phyloP scores from a whole-genome alignment of 2,888 invertebrate genomes.

The Listrodromus nycthemerus region DNA sequence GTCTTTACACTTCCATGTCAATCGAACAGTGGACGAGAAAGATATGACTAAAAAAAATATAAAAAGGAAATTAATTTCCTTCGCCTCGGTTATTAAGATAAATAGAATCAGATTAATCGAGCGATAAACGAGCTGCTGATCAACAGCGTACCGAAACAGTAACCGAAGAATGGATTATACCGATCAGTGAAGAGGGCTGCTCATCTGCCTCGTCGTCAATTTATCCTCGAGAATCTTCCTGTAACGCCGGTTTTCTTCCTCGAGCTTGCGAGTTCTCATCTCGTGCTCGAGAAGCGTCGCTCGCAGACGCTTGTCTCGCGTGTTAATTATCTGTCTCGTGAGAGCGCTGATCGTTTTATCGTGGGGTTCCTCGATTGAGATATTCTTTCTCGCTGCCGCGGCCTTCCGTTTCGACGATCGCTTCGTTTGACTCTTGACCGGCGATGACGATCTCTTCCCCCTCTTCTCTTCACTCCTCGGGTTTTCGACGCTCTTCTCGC shows the following conservation, averaged over 20 bases:
- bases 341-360: constrained; percentile 15
- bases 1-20: too few species aligned
- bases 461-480: not conserved
- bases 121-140: not conserved
- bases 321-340: constrained; percentile 32
- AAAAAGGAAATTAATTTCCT: not conserved
- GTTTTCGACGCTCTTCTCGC: not conserved
- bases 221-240: constrained; percentile 46
- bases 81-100: not conserved
- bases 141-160: not conserved
- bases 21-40: too few species aligned
- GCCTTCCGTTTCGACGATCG: constrained; percentile 23
- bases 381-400: constrained; percentile 3
- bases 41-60: too few species aligned
- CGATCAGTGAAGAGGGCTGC: constrained; percentile 71
- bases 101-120: not conserved
- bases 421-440: constrained; percentile 25
- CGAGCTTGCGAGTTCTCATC: constrained; percentile 57
- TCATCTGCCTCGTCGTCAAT: constrained; percentile 66
- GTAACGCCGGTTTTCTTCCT: constrained; percentile 56
- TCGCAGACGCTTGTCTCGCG: constrained; percentile 69
- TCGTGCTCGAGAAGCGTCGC: constrained; percentile 67
- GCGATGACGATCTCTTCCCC: not conserved
- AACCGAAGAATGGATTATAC: not conserved
- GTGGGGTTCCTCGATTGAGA: not conserved